These are phyloP conservation scores for Paraplagusia blochii DNA, from an alignment of 2,113 vertebrate genomes.

Conservation along the genomic window DNA sequence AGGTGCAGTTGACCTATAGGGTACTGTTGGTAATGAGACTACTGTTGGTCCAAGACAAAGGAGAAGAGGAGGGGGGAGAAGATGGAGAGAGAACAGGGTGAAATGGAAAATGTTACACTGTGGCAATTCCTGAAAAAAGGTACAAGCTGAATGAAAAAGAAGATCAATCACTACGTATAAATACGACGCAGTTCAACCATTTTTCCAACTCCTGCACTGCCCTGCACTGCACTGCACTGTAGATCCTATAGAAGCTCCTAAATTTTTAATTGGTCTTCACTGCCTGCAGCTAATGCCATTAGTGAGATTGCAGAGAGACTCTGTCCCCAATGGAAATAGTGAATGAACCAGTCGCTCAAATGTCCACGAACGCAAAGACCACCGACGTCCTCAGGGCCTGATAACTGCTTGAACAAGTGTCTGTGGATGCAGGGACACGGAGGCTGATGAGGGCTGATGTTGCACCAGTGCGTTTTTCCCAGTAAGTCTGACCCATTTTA, in stretches of 20 bases:
- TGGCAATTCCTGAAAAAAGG: no score
- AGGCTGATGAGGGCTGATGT: constrained; percentile 46
- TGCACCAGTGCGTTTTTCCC: constrained; percentile 43
- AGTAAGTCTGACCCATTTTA: constrained; percentile 59
- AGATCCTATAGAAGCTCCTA: constrained; percentile 16
- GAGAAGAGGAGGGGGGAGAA: no score
- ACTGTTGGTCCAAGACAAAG: no score
- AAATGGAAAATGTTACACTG: no score
- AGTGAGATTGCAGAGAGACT: constrained; percentile 23
- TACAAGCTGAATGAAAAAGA: no score
- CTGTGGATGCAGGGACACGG: constrained; percentile 32
- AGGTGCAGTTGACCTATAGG: no score
- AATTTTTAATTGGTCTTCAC: constrained; percentile 25
- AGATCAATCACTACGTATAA: no score
- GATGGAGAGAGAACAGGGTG: no score
- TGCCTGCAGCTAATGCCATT: constrained; percentile 32
- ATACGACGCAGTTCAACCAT: no score
- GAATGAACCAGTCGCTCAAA: not conserved
- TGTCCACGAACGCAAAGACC: constrained; percentile 2
- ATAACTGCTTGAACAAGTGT: constrained; percentile 9
- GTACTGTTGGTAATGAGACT: no score
- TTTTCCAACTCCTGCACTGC: constrained; percentile 9
- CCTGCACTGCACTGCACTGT: not conserved
- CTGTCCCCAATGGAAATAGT: constrained; percentile 17
- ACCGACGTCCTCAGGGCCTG: constrained; percentile 5